Evolutionary conservation across 2,888 invertebrate species (phyloP), one percentile per base, ranked within the genome.

Genomic region (Entomobrya proxima): DNA sequence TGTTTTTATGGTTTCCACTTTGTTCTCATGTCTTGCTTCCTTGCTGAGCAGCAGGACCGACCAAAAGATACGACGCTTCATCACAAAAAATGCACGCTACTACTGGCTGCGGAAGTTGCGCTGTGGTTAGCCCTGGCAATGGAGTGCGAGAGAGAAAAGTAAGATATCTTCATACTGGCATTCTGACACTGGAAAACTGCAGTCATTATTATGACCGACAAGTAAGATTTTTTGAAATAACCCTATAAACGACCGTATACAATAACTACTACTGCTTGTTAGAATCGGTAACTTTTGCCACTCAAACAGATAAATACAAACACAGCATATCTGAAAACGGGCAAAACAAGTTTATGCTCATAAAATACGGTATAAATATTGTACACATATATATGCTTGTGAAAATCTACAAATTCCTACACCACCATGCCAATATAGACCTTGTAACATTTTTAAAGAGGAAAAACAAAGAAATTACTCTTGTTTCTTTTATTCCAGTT

Each of bases 11-110:
- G 88, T 86, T 78, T 85, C 89, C 89, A 90, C 90, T 90, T 89
- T 89, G 89, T 90, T 90, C 88, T 89, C 89, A 90, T 89, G 89
- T 89, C 89, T 89, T 88, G 87, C 76, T 88, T n/a, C n/a, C n/a
- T 61, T 61, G 32, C 61, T 61, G 15, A 15, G 13, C 11, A 27
- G 58, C 27, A 15, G 9, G 58, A 58, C 9, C 27, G 30, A 30
- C 15, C 30, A 32, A 61, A 32, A 32, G 61, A 61, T 32, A 55
- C 1, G 72, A 82, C 40, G 7, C 77, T 47, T 58, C 74, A 21
- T 32, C 5, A 67, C 47, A 32, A 13, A 61, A 5, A 61, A 32
- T 61, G 13, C 32, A 32, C 61, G 15, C 61, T n/a, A n/a, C n/a
- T n/a, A n/a, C n/a, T 47, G 44, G 44, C n/a, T 61, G 61, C 32